phyloP scores from a whole-genome alignment of 2,888 invertebrate genomes.

The Drosophila helvetica region DNA sequence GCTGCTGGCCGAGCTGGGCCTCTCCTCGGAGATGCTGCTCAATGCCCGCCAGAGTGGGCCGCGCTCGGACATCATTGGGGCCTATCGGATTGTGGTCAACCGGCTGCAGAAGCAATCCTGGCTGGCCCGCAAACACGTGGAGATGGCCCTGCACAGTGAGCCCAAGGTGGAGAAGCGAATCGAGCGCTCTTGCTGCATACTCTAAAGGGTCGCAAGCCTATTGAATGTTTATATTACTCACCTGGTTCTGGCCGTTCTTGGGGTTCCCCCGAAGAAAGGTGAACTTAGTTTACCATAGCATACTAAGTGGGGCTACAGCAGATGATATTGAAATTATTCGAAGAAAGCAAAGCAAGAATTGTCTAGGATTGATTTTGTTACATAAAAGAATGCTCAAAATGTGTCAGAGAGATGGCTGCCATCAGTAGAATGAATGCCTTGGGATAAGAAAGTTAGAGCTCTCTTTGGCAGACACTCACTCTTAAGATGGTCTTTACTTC shows the following conservation, averaged over 20 bases:
- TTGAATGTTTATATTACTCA: constrained; percentile 41
- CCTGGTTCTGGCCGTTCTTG: constrained; percentile 17
- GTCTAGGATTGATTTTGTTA: background rate
- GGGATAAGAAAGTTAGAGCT: too few species aligned
- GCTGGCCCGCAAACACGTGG: constrained; percentile 82
- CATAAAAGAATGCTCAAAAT: background rate
- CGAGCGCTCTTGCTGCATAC: constrained; percentile 81
- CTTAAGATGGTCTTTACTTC: too few species aligned
- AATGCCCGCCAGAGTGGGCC: constrained; percentile 86
- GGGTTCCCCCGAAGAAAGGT: constrained; percentile 14
- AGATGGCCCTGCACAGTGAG: constrained; percentile 82
- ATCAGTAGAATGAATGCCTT: too few species aligned
- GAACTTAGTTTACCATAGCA: background rate
- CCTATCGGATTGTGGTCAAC: constrained; percentile 89
- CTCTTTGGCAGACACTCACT: too few species aligned
- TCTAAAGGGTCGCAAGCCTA: constrained; percentile 60
- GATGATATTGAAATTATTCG: too few species aligned
- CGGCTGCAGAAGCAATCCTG: constrained; percentile 84
- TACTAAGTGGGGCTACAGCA: background rate
- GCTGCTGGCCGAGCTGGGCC: constrained; percentile 86
- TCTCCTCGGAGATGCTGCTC: constrained; percentile 86
- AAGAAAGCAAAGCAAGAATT: too few species aligned
- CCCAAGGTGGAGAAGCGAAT: constrained; percentile 81
- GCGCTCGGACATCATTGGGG: constrained; percentile 88
- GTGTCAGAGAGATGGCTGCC: too few species aligned